Evolutionary conservation across 2,888 invertebrate species (phyloP).

Genomic region (Callyntrura sp.): DNA sequence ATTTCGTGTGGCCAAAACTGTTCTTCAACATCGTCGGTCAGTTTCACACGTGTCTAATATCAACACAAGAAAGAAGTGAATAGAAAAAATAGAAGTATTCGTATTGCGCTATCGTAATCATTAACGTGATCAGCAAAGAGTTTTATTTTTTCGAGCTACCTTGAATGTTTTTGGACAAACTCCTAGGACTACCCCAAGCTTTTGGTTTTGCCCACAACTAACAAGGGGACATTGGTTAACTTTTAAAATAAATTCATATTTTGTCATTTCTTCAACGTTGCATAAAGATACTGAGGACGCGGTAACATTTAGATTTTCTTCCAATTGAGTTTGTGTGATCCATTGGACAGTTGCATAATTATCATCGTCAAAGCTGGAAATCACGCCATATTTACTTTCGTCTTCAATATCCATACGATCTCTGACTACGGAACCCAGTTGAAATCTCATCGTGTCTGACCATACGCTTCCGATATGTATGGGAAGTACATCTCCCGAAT

Average conservation of each 20-base stretch:
- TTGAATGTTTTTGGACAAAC: background rate
- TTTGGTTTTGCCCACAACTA: background rate
- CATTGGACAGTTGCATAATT: constrained; percentile 63
- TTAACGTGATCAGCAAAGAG: too few species aligned
- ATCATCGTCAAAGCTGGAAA: background rate
- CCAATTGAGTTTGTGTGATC: constrained; percentile 56
- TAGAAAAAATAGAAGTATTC: background rate
- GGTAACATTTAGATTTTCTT: background rate
- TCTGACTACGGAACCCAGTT: constrained; percentile 54
- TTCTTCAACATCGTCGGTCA: background rate
- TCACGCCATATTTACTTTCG: constrained; percentile 58
- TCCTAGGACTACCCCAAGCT: constrained; percentile 64
- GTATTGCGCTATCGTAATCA: too few species aligned
- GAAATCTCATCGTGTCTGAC: constrained; percentile 43
- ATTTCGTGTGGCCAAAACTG: constrained; percentile 56
- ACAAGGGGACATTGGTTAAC: constrained; percentile 61
- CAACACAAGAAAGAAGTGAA: background rate
- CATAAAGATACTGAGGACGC: constrained; percentile 25
- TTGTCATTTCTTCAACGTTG: constrained; percentile 39
- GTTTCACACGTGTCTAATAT: constrained; percentile 19
- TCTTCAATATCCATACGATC: constrained; percentile 8
- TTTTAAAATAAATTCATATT: constrained; percentile 56
- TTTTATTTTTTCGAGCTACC: background rate
- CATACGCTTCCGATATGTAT: constrained; percentile 46
- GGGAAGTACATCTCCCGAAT: constrained; percentile 55